Percentiles rank a stretch among this genome's conserved stretches.
Conservation (phyloP, 2,888 invertebrate genomes). For the Stenoptilia bipunctidactyla region DNA sequence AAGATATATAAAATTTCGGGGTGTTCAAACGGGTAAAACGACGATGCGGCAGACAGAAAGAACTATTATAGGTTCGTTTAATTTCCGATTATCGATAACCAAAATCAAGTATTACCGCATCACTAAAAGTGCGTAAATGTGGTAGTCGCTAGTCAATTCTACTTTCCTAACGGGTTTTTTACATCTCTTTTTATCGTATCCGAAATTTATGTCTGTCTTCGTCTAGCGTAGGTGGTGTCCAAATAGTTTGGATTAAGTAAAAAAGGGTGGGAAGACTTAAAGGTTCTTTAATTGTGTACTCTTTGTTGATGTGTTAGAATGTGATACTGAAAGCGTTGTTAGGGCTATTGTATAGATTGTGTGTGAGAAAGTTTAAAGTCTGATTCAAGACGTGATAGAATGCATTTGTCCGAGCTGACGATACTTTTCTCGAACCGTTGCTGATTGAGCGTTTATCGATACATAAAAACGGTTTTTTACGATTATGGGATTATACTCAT, state of each 20-base stretch:
- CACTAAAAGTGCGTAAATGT: slow-evolving; percentile 54
- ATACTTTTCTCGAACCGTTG: no score
- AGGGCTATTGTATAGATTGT: slow-evolving; percentile 19
- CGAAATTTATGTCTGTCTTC: slow-evolving; percentile 21
- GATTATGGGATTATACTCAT: no score
- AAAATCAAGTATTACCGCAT: slow-evolving; percentile 18
- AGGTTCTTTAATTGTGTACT: slow-evolving; percentile 34
- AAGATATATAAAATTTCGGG: no score
- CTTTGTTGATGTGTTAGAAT: slow-evolving; percentile 25
- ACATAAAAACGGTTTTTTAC: no score
- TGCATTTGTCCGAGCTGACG: background rate
- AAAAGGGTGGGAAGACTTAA: slow-evolving; percentile 34
- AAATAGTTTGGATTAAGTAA: slow-evolving; percentile 30
- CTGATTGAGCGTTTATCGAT: no score
- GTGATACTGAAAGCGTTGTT: slow-evolving; percentile 12
- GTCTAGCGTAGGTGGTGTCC: slow-evolving; percentile 47
- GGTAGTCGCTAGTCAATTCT: slow-evolving; percentile 40
- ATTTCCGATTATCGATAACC: slow-evolving; percentile 4
- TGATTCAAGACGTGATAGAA: slow-evolving; percentile 5
- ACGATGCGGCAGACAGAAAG: no score
- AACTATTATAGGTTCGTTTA: no score
- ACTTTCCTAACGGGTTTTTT: slow-evolving; percentile 54
- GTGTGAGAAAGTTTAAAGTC: slow-evolving; percentile 10
- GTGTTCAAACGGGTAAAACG: no score
- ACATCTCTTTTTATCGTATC: slow-evolving; percentile 26